Conservation (phyloP, 2,113 vertebrate species). For the Hemichromis elongatus region DNA sequence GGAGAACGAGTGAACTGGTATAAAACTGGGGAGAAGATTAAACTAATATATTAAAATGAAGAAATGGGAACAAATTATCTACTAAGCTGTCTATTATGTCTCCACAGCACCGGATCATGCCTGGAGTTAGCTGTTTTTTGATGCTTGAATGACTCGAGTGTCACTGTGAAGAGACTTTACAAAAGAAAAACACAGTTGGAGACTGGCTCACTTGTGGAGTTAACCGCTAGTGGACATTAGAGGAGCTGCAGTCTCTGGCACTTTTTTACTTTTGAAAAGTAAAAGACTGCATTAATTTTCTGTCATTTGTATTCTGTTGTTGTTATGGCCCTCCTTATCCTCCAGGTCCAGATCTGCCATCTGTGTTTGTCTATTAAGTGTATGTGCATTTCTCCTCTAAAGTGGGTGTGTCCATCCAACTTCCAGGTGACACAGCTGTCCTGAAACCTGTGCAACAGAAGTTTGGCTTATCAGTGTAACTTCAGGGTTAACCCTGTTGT, state of each 20-base stretch:
- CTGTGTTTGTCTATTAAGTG: too few species aligned
- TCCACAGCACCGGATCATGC: rapidly evolving
- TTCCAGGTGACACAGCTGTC: too few species aligned
- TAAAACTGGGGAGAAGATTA: background rate
- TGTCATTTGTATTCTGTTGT: background rate
- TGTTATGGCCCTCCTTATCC: too few species aligned
- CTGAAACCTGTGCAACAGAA: too few species aligned
- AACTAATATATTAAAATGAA: background rate
- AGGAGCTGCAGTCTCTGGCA: background rate
- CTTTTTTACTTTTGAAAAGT: too few species aligned
- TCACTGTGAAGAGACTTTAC: background rate
- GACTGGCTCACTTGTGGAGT: background rate
- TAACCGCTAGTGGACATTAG: background rate
- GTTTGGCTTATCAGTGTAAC: too few species aligned
- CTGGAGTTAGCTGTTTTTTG: background rate
- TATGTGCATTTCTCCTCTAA: too few species aligned
- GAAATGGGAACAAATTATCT: background rate
- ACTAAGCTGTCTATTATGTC: background rate
- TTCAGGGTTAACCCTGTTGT: too few species aligned
- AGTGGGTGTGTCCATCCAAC: too few species aligned
- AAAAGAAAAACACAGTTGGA: background rate
- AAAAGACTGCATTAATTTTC: background rate
- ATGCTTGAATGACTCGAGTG: background rate
- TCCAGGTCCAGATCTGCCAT: too few species aligned
- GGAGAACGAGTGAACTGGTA: background rate